phyloP scores from a whole-genome alignment of 1,140 invertebrate species.

The Drosophila fuyamai region DNA sequence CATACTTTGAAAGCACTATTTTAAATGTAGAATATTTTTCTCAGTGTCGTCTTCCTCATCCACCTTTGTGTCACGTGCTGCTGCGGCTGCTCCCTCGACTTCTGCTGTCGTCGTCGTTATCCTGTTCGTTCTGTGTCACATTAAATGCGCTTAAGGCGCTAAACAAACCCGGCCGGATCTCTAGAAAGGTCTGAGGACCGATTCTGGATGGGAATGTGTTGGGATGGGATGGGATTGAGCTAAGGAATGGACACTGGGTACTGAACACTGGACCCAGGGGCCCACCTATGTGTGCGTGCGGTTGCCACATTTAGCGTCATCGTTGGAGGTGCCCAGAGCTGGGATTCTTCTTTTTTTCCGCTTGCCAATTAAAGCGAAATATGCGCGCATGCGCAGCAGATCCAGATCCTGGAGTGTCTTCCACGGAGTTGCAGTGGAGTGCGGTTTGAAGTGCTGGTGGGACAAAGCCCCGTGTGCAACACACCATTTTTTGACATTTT shows the following conservation, averaged over 20 bases:
- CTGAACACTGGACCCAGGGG: constrained; percentile 14
- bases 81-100: constrained; percentile 30
- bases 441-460: constrained; percentile 6
- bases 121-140: constrained; percentile 83
- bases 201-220: constrained; percentile 2
- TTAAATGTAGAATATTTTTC: background rate
- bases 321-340: constrained; percentile 69
- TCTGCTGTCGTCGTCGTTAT: constrained; percentile 77
- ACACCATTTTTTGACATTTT: constrained; percentile 84
- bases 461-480: constrained; percentile 68
- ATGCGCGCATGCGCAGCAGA: constrained; percentile 75
- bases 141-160: constrained; percentile 83
- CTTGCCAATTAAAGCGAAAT: constrained; percentile 83
- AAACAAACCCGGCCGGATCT: constrained; percentile 68
- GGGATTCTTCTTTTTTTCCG: constrained; percentile 26
- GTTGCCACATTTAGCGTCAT: constrained; percentile 76
- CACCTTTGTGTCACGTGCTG: constrained; percentile 77
- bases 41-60: constrained; percentile 10
- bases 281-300: constrained; percentile 78
- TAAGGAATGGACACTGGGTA: background rate
- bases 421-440: constrained; percentile 23
- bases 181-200: background rate
- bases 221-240: background rate
- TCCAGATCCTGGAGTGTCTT: constrained; percentile 26
- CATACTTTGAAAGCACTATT: no score